Evolutionary conservation across 2,113 vertebrate species (phyloP), one percentile per base, ranked within the genome.

Genomic region (Epinephelus fuscoguttatus): DNA sequence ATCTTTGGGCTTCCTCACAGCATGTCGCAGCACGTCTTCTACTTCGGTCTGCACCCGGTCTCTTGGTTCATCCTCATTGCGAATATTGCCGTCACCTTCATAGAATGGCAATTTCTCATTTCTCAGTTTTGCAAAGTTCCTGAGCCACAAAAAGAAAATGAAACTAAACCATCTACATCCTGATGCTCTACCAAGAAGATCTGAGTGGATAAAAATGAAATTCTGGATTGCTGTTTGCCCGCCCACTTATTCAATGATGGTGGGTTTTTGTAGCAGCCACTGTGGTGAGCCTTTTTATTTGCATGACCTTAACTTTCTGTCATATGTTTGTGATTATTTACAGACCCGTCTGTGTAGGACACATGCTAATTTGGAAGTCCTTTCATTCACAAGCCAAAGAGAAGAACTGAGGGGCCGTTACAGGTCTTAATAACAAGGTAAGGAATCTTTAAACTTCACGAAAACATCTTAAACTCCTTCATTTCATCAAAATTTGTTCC

Each of bases 31-130:
- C 55, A 80, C 1, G 6, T 1, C 52, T 93, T 91, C 79, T 94
- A 90, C 84, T 92, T 1, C 0, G 93, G 93, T 15, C 1, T 94
- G 52, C 94, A 94, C 47, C 94, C 94, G 0, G 80, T 94, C 42
- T 90, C 94, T 15, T 94, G 93, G 92, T 88, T 92, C 78, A 94
- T 92, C 61, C 59, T 94, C 23, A 52, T 94, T 3, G 60, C 66
- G 0, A 93, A 87, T 56, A 25, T 93, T 4, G 11, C 73, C 30
- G 0, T 93, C 62, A 75, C 76, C 14, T 30, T 88, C 27, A 71
- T 93, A 0, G 92, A 94, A 78, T 94, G 94, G 94, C 19, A 70
- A 1, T 94, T 91, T 70, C 47, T 94, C 8, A 0, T 50, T 19
- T 0, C 47, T 67, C 82, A 78, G 80, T 86, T 84, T 73, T 2